Evolutionary conservation across 2,797 vertebrate species (phyloP), one percentile per base, ranked within the genome.

Genomic region (Rhabdomys pumilio): DNA sequence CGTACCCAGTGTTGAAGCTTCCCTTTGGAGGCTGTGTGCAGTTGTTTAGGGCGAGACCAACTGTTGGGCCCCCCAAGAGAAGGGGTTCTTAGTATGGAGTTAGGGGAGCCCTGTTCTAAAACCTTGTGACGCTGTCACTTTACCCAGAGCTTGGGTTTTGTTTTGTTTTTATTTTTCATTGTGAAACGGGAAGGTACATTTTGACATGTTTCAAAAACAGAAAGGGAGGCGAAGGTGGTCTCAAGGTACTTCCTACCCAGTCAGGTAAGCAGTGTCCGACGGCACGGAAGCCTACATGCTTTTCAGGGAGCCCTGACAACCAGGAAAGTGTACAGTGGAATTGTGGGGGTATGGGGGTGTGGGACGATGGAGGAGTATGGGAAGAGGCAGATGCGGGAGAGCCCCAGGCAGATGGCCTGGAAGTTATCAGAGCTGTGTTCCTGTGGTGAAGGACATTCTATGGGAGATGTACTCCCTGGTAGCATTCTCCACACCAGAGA

Each of bases 401-500:
- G 6, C 31, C 26, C 10, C 1, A 3, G 90, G 44, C 2, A 1
- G 17, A n/a, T 1, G 12, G 22, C 41, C 80, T 12, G 50, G 53
- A 41, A 57, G 59, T 20, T 5, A 0, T 17, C 61, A 14, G 8
- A 10, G 69, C 24, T 50, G 44, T n/a, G 69, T 22, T 47, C 29
- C 3, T 1, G 0, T 24, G 8, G 13, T 20, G 50, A 22, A 61
- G 31, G 67, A 65, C n/a, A 2, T 0, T 24, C 0, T 0, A 3
- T 72, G 59, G 73, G 11, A 31, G 59, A 26, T 4, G 3, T 47
- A 24, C 73, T 57, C 22, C 29, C 80, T 24, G 3, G 44, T 9
- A 17, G 57, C 12, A 1, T 38, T 29, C 81, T 20, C 67, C 1
- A 7, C 34, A 20, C 67, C 81, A 59, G n/a, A 83, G 29, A 38